Evolutionary conservation across 2,113 vertebrate species (phyloP), one percentile per base, ranked within the genome.

Genomic region (Uropsilus gracilis): DNA sequence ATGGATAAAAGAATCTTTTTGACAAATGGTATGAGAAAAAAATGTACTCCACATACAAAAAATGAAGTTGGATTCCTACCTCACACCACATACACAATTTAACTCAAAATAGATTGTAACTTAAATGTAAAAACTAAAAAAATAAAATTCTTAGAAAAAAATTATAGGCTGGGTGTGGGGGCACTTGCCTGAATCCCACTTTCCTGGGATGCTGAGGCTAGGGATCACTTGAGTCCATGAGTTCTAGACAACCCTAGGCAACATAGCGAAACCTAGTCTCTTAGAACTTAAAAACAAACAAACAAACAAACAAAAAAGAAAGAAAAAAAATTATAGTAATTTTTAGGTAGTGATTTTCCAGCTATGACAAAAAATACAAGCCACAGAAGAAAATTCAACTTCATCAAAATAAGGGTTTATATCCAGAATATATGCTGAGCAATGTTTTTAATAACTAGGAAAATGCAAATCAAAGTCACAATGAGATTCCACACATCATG

Each of bases 391-490:
- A 69, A 88, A 34, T 59, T 86, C 63, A n/a, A 66, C 32, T 44
- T 68, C 39, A n/a, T 76, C 55, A 75, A 73, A 86, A 76, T 61
- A 71, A 81, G 72, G 24, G 18, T 3, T 90, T 82, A 10, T 34
- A 86, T 48, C 9, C 5, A 71, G 42, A 77, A 86, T 50, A 55
- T 61, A 55, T 39, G n/a, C 53, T 78, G n/a, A 11, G 28, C 16
- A 55, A 30, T 24, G 11, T 68, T 85, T 89, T 71, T 18, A 94
- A 50, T 86, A 12, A 80, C 61, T 39, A 91, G 42, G n/a, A 88
- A 69, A 91, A 81, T 53, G 20, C 37, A 77, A 82, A 66, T 59
- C 42, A 89, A 92, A 94, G 64, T 85, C 59, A 75, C 17, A 22
- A 22, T 61, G 63, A 63, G 64, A 73, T 32, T 63, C 18, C 9